A percentile compares a stretch with the other conserved stretches of the same genome.
These are phyloP conservation scores for Fratercula arctica DNA, from an alignment of 2,797 vertebrate species.

Conservation along the genomic window DNA sequence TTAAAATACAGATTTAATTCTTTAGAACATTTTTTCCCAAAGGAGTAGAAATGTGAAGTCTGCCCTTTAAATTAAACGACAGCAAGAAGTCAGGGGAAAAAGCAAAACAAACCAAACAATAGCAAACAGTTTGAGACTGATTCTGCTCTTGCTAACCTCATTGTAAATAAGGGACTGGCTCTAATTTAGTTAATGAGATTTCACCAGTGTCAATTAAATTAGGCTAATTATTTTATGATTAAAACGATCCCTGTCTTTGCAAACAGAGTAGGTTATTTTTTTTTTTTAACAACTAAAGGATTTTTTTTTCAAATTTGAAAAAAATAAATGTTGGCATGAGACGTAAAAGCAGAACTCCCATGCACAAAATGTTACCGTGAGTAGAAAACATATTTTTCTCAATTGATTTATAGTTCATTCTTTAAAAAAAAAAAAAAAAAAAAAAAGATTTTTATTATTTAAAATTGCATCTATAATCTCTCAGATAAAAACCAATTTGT, in stretches of 20 bases:
- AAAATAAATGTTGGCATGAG: background rate
- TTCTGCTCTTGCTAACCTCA: background rate
- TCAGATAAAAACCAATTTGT: background rate
- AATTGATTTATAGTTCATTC: background rate
- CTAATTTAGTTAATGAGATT: conserved; percentile 50
- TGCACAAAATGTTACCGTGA: background rate
- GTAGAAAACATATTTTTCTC: background rate
- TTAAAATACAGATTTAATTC: background rate
- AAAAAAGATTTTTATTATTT: background rate
- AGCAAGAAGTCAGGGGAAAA: background rate
- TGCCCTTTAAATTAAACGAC: conserved; percentile 33
- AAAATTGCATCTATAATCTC: background rate
- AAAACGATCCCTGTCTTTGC: background rate
- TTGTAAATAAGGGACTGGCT: conserved; percentile 13
- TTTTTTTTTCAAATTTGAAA: background rate
- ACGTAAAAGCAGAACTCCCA: background rate
- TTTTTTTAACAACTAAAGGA: background rate
- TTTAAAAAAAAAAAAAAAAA: no score
- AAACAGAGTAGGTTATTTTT: background rate
- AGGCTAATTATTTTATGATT: background rate
- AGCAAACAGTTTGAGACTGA: conserved; percentile 23
- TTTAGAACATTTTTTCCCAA: background rate
- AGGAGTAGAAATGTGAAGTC: background rate
- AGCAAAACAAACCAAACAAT: conserved; percentile 6
- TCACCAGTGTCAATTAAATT: conserved; percentile 47